Base-by-base conservation (phyloP, 2,888 invertebrate species). In the Drosophila macrothrix region DNA sequence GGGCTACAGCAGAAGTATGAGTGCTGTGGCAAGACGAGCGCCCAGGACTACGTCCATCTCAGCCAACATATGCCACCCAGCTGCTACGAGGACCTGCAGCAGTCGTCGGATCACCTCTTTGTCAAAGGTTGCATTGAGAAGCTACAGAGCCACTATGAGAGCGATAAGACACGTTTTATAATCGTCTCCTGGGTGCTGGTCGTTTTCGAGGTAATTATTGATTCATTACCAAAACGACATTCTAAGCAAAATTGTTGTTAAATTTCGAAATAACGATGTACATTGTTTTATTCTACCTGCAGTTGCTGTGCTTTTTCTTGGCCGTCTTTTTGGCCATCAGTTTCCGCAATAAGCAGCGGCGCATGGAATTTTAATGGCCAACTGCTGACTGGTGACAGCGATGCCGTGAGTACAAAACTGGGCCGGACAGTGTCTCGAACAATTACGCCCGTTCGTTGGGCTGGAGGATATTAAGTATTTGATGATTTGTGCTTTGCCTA, bases 171-270 rank as follows among this genome's bases (percentile, higher is more conserved):
- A 73, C 92, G 95, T 37, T 94, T 96, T 58, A 96, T 95, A 65
- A 95, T 95, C 22, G 94, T 96, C 22, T 95, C 95, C 33, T 94
- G 96, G 80, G 96, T 95, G 49, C 94, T 96, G 75, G 96, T 95
- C 67, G 95, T 94, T 75, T 93, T 96, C 88, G 96, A 96, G 95
- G 96, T 96, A 92, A 92, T 88, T 75, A n/a, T 2, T 19, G 9
- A 31, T 14, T 29, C 16, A 35, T 33, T 9, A 39, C 28, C 16
- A 28, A n/a, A 41, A 28, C 6, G 12, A 22, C 3, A n/a, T 54
- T 6, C 10, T 1, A 1, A 56, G 29, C 29, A 54, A 1, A 0
- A 39, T 28, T 41, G 31, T 19, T 31, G 14, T 25, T 12, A 28
- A 35, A 49, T 22, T 25, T 28, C 6, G n/a, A 43, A 53, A 55